These are phyloP conservation scores for Spisula subtruncata DNA, from an alignment of 2,888 invertebrate genomes.

Conservation along the genomic window DNA sequence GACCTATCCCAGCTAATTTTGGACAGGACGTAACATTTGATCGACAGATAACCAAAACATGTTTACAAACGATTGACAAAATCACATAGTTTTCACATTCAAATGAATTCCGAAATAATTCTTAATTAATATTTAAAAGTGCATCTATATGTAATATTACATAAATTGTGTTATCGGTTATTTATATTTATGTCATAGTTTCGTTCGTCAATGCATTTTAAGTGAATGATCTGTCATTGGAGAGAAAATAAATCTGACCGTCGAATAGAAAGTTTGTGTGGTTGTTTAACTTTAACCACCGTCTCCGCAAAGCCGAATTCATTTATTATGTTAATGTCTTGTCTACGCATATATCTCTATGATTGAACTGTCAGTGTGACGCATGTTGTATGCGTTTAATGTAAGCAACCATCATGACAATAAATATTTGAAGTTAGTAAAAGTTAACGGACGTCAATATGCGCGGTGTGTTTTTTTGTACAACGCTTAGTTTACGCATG, in stretches of 20 bases:
- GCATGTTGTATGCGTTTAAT: background rate
- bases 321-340: background rate
- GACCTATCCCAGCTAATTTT: no score
- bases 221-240: background rate
- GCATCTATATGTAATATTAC: no score
- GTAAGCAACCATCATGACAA: background rate
- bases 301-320: background rate
- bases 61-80: no score
- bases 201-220: no score
- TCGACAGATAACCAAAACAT: no score
- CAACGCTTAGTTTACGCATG: background rate
- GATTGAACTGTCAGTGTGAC: constrained; percentile 7
- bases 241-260: background rate
- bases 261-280: background rate
- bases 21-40: no score
- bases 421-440: background rate
- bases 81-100: no score
- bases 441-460: constrained; percentile 24
- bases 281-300: background rate
- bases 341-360: background rate
- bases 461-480: background rate
- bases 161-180: no score
- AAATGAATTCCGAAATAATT: no score
- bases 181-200: no score
- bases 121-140: no score